Conservation (phyloP, 2,888 invertebrate species). For the Andrena praecox region DNA sequence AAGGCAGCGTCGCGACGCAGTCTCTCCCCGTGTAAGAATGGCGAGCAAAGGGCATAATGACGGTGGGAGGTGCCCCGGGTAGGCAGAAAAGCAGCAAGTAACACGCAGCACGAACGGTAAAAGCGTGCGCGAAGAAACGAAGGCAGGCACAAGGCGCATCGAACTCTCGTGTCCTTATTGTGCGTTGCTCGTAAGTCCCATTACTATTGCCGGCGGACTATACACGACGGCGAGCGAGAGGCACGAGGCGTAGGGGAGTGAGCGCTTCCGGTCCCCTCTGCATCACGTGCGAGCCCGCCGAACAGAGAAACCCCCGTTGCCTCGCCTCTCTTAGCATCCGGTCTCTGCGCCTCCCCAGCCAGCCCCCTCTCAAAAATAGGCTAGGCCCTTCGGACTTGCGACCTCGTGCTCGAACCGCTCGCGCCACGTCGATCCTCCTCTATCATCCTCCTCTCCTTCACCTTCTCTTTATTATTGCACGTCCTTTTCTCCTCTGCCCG, state of each 20-base stretch:
- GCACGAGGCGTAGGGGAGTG: conserved; percentile 78
- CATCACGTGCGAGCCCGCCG: conserved; percentile 84
- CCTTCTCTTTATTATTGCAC: no score
- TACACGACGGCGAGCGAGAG: conserved; percentile 64
- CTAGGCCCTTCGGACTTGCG: conserved; percentile 76
- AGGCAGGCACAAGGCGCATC: conserved; percentile 64
- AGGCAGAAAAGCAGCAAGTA: conserved; percentile 37
- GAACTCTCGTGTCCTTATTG: conserved; percentile 74
- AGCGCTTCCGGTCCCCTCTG: conserved; percentile 84
- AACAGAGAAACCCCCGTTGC: conserved; percentile 79
- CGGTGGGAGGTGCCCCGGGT: conserved; percentile 16
- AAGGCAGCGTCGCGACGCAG: conserved; percentile 20
- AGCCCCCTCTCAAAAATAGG: conserved; percentile 81
- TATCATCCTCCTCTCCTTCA: background rate
- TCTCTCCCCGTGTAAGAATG: conserved; percentile 4
- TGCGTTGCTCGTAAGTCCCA: conserved; percentile 77
- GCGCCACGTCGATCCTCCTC: conserved; percentile 21
- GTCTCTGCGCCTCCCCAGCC: conserved; percentile 63
- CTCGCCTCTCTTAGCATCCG: conserved; percentile 72
- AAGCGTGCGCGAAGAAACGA: conserved; percentile 61
- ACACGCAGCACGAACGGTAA: conserved; percentile 46
- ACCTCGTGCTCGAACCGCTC: conserved; percentile 53
- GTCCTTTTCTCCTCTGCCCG: no score
- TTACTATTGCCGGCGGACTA: conserved; percentile 74
- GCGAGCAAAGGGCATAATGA: conserved; percentile 18